phyloP scores from a whole-genome alignment of 2,888 invertebrate species.

The Nemotelus nigrinus region DNA sequence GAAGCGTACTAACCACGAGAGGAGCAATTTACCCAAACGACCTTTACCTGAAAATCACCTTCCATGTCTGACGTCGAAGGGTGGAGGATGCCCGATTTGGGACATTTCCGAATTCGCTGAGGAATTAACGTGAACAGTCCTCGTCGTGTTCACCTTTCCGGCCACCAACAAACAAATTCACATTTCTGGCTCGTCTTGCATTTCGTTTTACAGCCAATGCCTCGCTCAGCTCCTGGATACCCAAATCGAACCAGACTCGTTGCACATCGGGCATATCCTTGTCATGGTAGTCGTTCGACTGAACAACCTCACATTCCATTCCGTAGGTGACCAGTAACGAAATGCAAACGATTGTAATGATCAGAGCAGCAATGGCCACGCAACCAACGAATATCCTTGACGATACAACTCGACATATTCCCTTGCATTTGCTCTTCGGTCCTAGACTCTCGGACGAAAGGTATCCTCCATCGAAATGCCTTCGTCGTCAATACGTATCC shows the following conservation, averaged over 20 bases:
- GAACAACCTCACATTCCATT: constrained; percentile 56
- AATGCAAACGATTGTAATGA: constrained; percentile 58
- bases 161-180: constrained; percentile 88
- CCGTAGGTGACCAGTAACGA: constrained; percentile 60
- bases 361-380: constrained; percentile 53
- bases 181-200: constrained; percentile 77
- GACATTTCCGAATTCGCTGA: too few relatives aligned
- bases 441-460: constrained; percentile 23
- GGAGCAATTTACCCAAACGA: too few relatives aligned
- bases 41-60: too few relatives aligned
- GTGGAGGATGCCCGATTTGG: too few relatives aligned
- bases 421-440: not conserved
- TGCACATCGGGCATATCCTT: constrained; percentile 59
- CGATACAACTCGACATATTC: not conserved
- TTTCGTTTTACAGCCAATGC: constrained; percentile 71
- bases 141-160: too few relatives aligned
- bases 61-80: too few relatives aligned
- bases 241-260: constrained; percentile 66
- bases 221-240: constrained; percentile 67
- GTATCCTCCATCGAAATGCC: not conserved
- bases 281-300: constrained; percentile 56
- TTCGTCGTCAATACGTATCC: not conserved
- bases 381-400: constrained; percentile 60
- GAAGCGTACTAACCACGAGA: too few relatives aligned
- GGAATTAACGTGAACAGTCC: too few relatives aligned